Evolutionary conservation across 2,888 invertebrate genomes (phyloP).

Genomic region (Acanthopleura granulata): DNA sequence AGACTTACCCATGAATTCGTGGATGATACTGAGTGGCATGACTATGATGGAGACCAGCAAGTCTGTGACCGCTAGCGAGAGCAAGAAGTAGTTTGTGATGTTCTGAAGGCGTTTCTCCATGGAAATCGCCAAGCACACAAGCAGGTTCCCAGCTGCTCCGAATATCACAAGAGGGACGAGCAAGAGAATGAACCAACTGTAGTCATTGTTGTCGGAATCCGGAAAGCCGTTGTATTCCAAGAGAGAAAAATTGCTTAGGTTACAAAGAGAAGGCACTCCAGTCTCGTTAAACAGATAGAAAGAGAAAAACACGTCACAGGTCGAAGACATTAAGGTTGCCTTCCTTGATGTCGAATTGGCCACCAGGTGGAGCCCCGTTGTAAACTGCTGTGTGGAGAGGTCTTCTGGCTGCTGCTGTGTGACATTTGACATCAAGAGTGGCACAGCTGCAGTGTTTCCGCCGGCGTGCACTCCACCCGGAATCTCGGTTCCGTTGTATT

Average conservation of each 20-base stretch:
- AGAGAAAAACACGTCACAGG: conserved; percentile 12
- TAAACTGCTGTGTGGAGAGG: too few species aligned
- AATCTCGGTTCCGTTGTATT: too few species aligned
- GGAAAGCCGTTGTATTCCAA: not conserved
- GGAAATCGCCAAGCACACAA: conserved; percentile 93
- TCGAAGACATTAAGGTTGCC: not conserved
- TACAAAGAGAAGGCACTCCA: not conserved
- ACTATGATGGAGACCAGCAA: conserved; percentile 92
- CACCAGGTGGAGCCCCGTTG: too few species aligned
- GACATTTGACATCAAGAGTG: too few species aligned
- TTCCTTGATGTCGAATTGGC: too few species aligned
- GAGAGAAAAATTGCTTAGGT: not conserved
- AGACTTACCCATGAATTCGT: conserved; percentile 90
- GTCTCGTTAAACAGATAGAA: conserved; percentile 14
- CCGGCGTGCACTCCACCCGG: too few species aligned
- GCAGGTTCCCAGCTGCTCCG: conserved; percentile 80
- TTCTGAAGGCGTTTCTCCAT: conserved; percentile 92
- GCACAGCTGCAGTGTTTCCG: too few species aligned
- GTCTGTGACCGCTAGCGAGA: conserved; percentile 94
- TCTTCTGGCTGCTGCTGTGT: too few species aligned
- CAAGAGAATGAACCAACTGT: conserved; percentile 51
- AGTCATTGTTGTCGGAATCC: not conserved
- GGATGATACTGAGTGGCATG: conserved; percentile 95
- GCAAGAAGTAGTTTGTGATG: conserved; percentile 94
- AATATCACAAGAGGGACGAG: conserved; percentile 57